These are phyloP conservation scores for Cephus rjabovi DNA, from an alignment of 2,888 invertebrate genomes.

Conservation along the genomic window DNA sequence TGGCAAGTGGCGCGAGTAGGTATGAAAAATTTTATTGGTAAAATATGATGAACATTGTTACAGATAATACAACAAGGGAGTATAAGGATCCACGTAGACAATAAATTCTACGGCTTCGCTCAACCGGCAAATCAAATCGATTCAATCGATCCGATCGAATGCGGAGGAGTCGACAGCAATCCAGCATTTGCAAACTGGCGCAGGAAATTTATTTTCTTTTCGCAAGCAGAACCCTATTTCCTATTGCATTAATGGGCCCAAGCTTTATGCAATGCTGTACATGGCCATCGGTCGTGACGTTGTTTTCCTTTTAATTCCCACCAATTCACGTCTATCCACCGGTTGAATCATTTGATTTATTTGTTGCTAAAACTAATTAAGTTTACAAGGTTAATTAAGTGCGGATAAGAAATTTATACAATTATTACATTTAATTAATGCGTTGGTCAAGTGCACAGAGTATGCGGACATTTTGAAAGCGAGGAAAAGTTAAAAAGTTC, in stretches of 20 bases:
- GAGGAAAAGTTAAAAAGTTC: background rate
- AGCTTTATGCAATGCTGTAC: constrained; percentile 2
- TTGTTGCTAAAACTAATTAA: background rate
- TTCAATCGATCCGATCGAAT: background rate
- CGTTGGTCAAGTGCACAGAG: background rate
- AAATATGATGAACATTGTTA: background rate
- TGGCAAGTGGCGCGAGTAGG: background rate
- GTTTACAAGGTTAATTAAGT: background rate
- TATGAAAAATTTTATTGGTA: background rate
- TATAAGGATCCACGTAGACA: background rate
- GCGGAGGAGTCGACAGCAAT: background rate
- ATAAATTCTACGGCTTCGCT: background rate
- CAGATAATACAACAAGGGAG: background rate
- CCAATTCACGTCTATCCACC: background rate
- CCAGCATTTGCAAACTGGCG: background rate
- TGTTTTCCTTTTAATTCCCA: background rate
- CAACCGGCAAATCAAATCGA: background rate
- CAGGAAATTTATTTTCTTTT: background rate
- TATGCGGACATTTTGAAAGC: background rate
- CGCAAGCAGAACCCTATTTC: background rate
- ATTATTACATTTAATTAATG: background rate
- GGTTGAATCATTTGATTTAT: background rate
- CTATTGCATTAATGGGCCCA: background rate
- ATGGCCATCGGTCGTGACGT: background rate
- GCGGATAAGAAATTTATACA: background rate